Evolutionary conservation across 2,797 vertebrate species (phyloP).

Genomic region (Allobates femoralis): DNA sequence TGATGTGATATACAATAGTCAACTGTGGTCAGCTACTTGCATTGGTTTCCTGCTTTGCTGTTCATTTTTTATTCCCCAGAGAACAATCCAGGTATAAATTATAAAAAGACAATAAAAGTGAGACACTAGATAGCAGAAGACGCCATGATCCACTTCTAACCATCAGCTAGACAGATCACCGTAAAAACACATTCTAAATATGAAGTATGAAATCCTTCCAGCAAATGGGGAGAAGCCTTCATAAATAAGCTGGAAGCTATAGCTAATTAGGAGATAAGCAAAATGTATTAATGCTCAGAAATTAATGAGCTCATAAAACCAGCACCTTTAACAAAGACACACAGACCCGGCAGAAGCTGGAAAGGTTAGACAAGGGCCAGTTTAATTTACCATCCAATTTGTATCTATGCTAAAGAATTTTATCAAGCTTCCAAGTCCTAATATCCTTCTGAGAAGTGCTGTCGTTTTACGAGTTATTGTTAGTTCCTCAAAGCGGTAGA

Average conservation of each 20-base stretch:
- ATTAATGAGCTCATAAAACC: constrained; percentile 68
- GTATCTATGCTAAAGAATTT: constrained; percentile 60
- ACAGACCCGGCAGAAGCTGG: constrained; percentile 39
- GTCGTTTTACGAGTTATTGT: neutral
- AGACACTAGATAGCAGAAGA: constrained; percentile 13
- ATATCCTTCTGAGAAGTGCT: neutral
- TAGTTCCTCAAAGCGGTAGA: constrained; percentile 1
- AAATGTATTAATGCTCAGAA: constrained; percentile 67
- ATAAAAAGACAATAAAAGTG: constrained; percentile 17
- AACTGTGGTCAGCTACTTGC: neutral
- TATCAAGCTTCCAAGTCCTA: constrained; percentile 57
- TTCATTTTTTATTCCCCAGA: constrained; percentile 10
- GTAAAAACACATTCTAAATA: constrained; percentile 29
- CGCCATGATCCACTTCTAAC: constrained; percentile 11
- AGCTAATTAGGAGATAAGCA: constrained; percentile 69
- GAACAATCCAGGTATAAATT: constrained; percentile 27
- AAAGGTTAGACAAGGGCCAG: constrained; percentile 64
- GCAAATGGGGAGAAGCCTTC: constrained; percentile 30
- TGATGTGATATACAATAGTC: neutral
- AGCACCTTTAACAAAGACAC: constrained; percentile 63
- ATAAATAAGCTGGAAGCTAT: constrained; percentile 63
- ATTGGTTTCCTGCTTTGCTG: neutral
- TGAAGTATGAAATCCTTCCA: constrained; percentile 25
- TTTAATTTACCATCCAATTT: constrained; percentile 60
- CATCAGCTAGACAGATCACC: constrained; percentile 43